phyloP scores from a whole-genome alignment of 2,888 invertebrate genomes.

The Catocala nupta region DNA sequence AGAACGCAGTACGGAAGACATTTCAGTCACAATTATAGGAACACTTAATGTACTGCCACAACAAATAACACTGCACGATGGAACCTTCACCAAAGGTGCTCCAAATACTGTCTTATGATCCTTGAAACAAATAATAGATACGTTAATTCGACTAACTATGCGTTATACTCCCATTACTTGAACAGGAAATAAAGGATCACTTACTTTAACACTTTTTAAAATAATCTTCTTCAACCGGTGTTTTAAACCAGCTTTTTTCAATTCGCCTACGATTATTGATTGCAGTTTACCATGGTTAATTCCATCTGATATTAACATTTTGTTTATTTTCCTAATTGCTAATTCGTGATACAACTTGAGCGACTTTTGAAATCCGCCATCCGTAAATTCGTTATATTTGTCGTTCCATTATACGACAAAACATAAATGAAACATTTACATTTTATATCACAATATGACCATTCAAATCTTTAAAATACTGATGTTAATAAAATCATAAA shows the following conservation, averaged over 20 bases:
- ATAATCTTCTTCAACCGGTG: constrained; percentile 90
- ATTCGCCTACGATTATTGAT: constrained; percentile 88
- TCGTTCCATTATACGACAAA: constrained; percentile 40
- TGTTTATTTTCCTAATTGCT: constrained; percentile 57
- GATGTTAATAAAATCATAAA: no score
- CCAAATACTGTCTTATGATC: constrained; percentile 83
- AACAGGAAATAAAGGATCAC: constrained; percentile 44
- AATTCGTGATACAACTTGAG: constrained; percentile 38
- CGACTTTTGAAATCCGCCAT: constrained; percentile 63
- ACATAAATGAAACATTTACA: no score
- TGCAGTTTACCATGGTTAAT: constrained; percentile 83
- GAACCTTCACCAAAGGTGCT: constrained; percentile 80
- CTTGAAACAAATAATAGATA: constrained; percentile 54
- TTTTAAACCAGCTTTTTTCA: constrained; percentile 91
- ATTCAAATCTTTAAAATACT: no score
- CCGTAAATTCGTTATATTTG: constrained; percentile 60
- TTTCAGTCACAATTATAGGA: constrained; percentile 91
- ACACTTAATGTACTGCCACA: constrained; percentile 91
- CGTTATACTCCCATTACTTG: constrained; percentile 1
- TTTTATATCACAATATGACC: no score
- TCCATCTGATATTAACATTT: constrained; percentile 85
- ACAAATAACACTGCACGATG: constrained; percentile 86
- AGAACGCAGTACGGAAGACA: constrained; percentile 90
- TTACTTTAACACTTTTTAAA: constrained; percentile 84
- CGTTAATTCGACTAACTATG: constrained; percentile 5